A percentile compares a stretch with the other conserved stretches of the same genome.
Evolutionary conservation across 2,113 vertebrate species (phyloP).

Genomic region (Forbesichthys agassizii): DNA sequence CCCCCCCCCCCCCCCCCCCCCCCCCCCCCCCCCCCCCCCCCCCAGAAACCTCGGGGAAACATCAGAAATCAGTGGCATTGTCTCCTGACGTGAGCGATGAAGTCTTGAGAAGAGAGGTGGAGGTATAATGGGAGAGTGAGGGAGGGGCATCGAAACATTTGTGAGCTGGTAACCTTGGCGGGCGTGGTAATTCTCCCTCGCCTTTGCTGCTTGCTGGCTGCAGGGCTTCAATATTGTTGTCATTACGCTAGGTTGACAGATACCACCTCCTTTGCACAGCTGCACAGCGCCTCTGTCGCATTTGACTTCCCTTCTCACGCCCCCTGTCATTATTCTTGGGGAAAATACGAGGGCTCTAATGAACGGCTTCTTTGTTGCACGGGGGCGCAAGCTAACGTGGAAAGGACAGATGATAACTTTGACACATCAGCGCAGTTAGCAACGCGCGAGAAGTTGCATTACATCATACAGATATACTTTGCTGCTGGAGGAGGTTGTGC

Average conservation of each 20-base stretch:
- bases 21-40: too few species aligned
- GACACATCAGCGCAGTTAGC: constrained; percentile 9
- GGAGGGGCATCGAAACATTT: constrained; percentile 7
- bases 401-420: constrained; percentile 15
- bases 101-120: background rate
- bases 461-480: constrained; percentile 47
- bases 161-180: constrained; percentile 35
- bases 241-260: constrained; percentile 34
- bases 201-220: constrained; percentile 1
- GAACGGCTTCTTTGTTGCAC: constrained; percentile 27
- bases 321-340: constrained; percentile 21
- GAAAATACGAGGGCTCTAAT: constrained; percentile 31
- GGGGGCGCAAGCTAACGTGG: constrained; percentile 5
- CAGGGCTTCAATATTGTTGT: too few species aligned
- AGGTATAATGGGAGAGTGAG: background rate
- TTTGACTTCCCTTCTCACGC: constrained; percentile 39
- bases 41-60: constrained; percentile 29
- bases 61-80: constrained; percentile 34
- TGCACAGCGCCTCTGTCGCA: too few species aligned
- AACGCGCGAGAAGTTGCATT: constrained; percentile 27
- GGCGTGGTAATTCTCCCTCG: constrained; percentile 42
- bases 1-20: too few species aligned
- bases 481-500: constrained; percentile 48
- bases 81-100: constrained; percentile 2
- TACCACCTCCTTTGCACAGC: constrained; percentile 13